Percentiles rank a stretch among this genome's conserved stretches.
phyloP scores from a whole-genome alignment of 2,797 vertebrate genomes.

The Notamacropus eugenii region DNA sequence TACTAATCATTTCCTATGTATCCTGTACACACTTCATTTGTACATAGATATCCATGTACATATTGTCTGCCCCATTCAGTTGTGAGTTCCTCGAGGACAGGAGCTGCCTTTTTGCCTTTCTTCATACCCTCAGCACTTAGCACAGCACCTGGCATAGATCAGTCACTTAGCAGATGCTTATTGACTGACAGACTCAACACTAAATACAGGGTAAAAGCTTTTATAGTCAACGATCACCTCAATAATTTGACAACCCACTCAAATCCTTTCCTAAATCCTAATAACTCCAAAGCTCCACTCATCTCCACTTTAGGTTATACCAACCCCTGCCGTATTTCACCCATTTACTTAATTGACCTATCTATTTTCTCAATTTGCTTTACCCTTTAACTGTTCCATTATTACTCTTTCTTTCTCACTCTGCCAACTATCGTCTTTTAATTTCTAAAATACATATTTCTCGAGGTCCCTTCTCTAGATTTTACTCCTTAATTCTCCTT shows the following conservation, averaged over 20 bases:
- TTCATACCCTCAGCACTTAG: neutral
- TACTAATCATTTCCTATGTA: neutral
- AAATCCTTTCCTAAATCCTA: neutral
- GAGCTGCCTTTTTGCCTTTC: neutral
- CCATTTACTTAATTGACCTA: neutral
- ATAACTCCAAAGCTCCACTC: neutral
- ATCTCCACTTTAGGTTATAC: neutral
- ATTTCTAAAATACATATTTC: neutral
- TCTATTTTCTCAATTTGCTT: neutral
- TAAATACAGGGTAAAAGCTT: neutral
- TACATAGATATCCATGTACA: neutral
- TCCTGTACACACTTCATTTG: neutral
- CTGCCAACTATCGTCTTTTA: neutral
- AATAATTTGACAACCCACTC: neutral
- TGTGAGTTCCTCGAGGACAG: neutral
- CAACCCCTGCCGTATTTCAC: neutral
- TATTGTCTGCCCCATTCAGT: neutral
- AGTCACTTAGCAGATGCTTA: neutral
- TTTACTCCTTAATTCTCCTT: neutral
- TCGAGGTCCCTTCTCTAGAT: neutral
- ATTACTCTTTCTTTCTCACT: neutral
- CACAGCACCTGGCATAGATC: neutral
- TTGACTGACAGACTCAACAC: neutral
- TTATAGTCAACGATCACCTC: neutral
- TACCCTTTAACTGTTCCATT: neutral